Percentiles rank a stretch among this genome's conserved stretches.
Evolutionary conservation across 2,113 vertebrate genomes (phyloP).

Genomic region (Periophthalmodon schlosseri): DNA sequence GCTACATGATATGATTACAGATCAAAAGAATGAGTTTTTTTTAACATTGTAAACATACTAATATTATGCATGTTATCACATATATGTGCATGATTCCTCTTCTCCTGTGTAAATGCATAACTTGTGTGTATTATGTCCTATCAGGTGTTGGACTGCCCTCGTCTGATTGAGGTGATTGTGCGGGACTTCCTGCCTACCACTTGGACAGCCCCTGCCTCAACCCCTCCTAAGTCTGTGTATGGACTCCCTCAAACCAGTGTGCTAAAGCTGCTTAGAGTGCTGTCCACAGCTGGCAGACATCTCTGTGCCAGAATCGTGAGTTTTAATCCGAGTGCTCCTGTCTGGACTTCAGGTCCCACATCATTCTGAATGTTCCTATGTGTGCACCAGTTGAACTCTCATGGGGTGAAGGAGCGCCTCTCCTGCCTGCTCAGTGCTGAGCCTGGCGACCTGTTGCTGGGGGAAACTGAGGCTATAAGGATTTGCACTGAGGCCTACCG

Average conservation of each 20-base stretch:
- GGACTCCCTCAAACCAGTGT: constrained; percentile 82
- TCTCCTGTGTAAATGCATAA: not conserved
- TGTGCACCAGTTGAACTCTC: constrained; percentile 75
- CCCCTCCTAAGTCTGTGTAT: constrained; percentile 75
- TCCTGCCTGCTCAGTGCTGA: constrained; percentile 84
- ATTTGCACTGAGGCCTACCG: constrained; percentile 86
- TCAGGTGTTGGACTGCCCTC: constrained; percentile 92
- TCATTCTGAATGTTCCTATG: not conserved
- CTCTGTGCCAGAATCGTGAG: constrained; percentile 89
- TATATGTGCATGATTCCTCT: not conserved
- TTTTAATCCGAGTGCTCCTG: not conserved
- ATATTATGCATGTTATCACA: not conserved
- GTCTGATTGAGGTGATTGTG: constrained; percentile 86
- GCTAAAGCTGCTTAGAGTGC: constrained; percentile 91
- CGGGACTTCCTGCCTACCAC: constrained; percentile 88
- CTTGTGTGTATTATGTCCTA: not conserved
- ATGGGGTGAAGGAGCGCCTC: constrained; percentile 82
- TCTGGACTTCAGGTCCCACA: not conserved
- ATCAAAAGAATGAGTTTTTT: not conserved
- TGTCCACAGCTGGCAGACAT: constrained; percentile 87
- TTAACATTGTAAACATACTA: not conserved
- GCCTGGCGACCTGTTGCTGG: constrained; percentile 83
- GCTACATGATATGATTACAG: not conserved
- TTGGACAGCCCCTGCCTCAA: constrained; percentile 74
- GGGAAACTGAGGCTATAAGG: constrained; percentile 77